Base-by-base conservation (phyloP, 2,797 vertebrate species). In the Girardinus metallicus region DNA sequence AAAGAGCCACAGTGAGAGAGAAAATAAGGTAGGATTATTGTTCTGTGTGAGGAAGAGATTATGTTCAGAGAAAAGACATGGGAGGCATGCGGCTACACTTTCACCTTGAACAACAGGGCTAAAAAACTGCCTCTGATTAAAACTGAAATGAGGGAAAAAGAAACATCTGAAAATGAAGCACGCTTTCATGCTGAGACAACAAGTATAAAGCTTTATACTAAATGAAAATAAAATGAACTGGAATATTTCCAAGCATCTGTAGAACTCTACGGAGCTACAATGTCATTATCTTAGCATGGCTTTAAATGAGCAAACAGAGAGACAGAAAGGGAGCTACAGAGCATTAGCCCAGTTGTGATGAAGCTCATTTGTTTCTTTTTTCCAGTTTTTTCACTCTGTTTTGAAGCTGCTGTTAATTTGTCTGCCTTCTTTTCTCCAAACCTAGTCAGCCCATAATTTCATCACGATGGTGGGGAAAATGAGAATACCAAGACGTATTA, bases 21-120 rank as follows among this genome's bases (percentile, higher is more conserved):
- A 95, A 94, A 95, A 94, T 93, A 94, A 93, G 92, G 91, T 88
- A 92, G 94, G 92, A 94, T 93, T 94, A 95, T 95, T 95, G 95
- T 95, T 95, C 89, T 92, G 88, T 95, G 92, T 88, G 93, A 95
- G 90, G 90, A 95, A 93, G 91, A 95, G 93, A 95, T 96, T 95
- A 94, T 92, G 93, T 94, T 94, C 90, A 86, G 90, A 90, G 88
- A 92, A 91, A 94, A 95, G 92, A 93, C 91, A 91, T 89, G 68
- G 90, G 86, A 91, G 90, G 93, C 94, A 93, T 88, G 89, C 82
- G 21, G 88, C 85, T 88, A 92, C 88, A 93, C 90, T 93, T 94
- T 94, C 92, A 93, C 92, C 90, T 90, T 88, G 77, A 93, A 95
- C 92, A 94, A 93, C 83, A 75, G 83, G 66, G 88, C 86, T 83